Evolutionary conservation across 2,888 invertebrate species (phyloP).

Genomic region (Agrochola circellaris): DNA sequence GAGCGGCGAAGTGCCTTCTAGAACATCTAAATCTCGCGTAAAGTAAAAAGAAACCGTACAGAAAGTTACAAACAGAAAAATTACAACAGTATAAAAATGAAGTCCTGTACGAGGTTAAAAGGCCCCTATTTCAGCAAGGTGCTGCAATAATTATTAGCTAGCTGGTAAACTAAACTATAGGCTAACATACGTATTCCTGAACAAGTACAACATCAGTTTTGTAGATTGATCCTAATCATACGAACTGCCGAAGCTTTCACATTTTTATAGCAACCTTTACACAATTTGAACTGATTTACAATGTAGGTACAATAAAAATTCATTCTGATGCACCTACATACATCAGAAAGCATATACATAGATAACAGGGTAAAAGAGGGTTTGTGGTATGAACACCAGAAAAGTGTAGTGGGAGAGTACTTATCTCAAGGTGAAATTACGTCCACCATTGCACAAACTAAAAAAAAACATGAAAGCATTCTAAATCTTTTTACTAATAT

Average conservation of each 20-base stretch:
- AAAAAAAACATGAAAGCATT: no score
- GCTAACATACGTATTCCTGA: background rate
- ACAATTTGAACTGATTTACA: slow-evolving; percentile 20
- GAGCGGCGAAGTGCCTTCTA: background rate
- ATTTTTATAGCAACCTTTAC: slow-evolving; percentile 33
- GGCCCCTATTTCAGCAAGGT: background rate
- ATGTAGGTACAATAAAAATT: background rate
- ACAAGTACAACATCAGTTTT: slow-evolving; percentile 9
- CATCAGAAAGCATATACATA: background rate
- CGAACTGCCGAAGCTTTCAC: slow-evolving; percentile 22
- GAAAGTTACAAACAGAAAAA: background rate
- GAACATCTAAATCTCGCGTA: background rate
- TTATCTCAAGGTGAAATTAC: background rate
- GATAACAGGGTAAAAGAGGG: background rate
- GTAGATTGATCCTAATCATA: slow-evolving; percentile 8
- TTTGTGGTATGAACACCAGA: background rate
- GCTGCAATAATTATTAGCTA: background rate
- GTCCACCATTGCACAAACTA: background rate
- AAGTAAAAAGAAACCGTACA: background rate
- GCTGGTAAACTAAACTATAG: background rate
- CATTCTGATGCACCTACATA: background rate
- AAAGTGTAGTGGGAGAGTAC: background rate
- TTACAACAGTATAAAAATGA: background rate
- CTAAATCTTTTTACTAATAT: no score
- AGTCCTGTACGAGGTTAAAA: no score